Conservation (phyloP, 2,797 vertebrate genomes). For the Hylomyscus alleni region DNA sequence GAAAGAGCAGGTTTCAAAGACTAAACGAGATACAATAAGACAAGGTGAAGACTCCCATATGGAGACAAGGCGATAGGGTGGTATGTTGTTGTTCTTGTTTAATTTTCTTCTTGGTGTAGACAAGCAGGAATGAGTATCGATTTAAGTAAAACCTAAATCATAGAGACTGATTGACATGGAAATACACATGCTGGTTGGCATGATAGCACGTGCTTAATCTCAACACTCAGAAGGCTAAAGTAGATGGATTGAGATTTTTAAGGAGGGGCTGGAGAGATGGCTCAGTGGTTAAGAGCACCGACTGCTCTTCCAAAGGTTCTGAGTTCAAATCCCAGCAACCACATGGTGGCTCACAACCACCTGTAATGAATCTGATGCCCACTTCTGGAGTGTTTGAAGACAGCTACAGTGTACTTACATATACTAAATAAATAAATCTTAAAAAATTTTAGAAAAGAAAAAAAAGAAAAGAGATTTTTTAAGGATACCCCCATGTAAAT, state of each 20-base stretch:
- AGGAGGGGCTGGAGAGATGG: too few species aligned
- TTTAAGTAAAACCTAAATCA: slow-evolving; percentile 42
- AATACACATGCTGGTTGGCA: background rate
- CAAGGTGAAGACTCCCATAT: background rate
- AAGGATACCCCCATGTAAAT: background rate
- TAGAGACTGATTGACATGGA: slow-evolving; percentile 25
- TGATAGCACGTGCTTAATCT: background rate
- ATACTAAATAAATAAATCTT: too few species aligned
- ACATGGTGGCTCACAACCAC: too few species aligned
- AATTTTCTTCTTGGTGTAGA: background rate
- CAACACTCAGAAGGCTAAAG: background rate
- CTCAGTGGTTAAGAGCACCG: too few species aligned
- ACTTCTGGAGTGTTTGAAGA: too few species aligned
- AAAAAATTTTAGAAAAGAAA: too few species aligned
- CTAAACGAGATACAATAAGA: background rate
- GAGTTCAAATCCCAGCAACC: too few species aligned
- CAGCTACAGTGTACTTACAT: too few species aligned
- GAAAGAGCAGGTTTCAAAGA: background rate
- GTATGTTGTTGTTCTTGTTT: background rate
- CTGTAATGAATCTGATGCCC: too few species aligned
- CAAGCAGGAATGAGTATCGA: background rate
- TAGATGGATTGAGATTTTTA: background rate
- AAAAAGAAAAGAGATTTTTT: too few species aligned
- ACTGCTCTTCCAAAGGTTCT: too few species aligned
- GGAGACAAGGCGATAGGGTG: background rate